Base-by-base conservation (phyloP, 2,888 invertebrate species). In the Trilocha varians region DNA sequence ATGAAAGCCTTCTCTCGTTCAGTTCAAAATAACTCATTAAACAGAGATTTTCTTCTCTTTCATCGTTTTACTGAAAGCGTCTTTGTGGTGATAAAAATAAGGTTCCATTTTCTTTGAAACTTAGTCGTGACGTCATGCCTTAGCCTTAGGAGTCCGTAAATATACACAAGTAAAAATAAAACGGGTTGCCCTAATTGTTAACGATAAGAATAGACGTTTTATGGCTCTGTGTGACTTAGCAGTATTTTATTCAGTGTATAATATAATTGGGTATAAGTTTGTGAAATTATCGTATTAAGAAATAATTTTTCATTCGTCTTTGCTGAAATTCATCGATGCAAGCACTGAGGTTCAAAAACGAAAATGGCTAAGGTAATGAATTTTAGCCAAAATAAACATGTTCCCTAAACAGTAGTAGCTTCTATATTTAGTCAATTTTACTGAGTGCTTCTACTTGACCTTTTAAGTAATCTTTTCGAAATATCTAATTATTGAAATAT, bases 121-220 rank as follows among this genome's bases (percentile, higher is more conserved):
- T 34, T 41, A 34, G 40, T 32, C 38, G 48, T 61, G 59, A 62
- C 57, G 58, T 62, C 57, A 64, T 41, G 34, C 36, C 40, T 43
- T 36, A 52, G 47, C 57, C 57, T 59, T 55, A 45, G 42, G 40
- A 45, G 48, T 45, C 58, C 56, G 48, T 59, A 62, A 64, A 67
- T 66, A 65, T 60, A 57, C 55, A 46, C 55, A 45, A 41, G 50
- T 52, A 51, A 63, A 67, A 66, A 66, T 68, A 68, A 64, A 58
- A 57, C 57, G 49, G 54, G 56, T 49, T 59, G 68, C 49, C 65
- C 65, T 68, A 62, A 66, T 64, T 69, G 62, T 65, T 62, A 57
- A 62, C 58, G 58, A 53, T 56, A 53, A 51, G 52, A 59, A 57
- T 55, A 53, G 59, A 52, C 43, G 36, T 34, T 16, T 39, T 34